A percentile compares a stretch with the other conserved stretches of the same genome.
These are phyloP conservation scores for Thrips palmi DNA, from an alignment of 1,140 invertebrate genomes.

Conservation along the genomic window DNA sequence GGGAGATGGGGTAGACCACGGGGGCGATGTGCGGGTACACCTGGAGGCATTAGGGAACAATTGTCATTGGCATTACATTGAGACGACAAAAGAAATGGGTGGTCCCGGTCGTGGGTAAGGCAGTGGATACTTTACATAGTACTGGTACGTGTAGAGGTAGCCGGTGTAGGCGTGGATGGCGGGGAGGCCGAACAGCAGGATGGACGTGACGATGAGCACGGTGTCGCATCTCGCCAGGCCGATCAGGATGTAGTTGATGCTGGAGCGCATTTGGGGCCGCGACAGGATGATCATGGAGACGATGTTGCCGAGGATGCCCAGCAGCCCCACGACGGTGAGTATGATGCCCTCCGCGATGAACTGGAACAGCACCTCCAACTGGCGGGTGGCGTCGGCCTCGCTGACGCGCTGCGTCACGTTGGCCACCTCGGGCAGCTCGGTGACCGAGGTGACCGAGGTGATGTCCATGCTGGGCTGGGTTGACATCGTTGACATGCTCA, in stretches of 20 bases:
- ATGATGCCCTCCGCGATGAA: constrained; percentile 73
- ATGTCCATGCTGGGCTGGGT: too few species aligned
- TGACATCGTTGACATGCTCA: too few species aligned
- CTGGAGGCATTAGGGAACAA: constrained; percentile 28
- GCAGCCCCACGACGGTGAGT: constrained; percentile 58
- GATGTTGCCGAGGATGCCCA: constrained; percentile 76
- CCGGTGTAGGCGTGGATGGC: constrained; percentile 66
- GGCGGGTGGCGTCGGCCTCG: too few species aligned
- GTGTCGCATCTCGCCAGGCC: constrained; percentile 83
- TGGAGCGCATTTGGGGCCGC: constrained; percentile 81
- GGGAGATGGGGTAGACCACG: constrained; percentile 68
- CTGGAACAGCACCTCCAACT: constrained; percentile 42
- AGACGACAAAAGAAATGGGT: too few species aligned
- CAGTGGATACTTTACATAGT: constrained; percentile 39
- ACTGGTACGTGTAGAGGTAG: constrained; percentile 49
- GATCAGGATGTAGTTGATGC: constrained; percentile 82
- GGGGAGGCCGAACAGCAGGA: constrained; percentile 71
- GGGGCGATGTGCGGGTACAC: constrained; percentile 65
- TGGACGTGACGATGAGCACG: constrained; percentile 65
- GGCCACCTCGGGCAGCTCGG: too few species aligned
- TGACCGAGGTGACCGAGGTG: too few species aligned
- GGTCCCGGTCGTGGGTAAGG: too few species aligned
- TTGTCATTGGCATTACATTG: not conserved
- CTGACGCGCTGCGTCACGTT: too few species aligned
- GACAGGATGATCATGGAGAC: constrained; percentile 81